Evolutionary conservation across 1,140 invertebrate species (phyloP), one percentile per base, ranked within the genome.

Genomic region (Caligus rogercresseyi): DNA sequence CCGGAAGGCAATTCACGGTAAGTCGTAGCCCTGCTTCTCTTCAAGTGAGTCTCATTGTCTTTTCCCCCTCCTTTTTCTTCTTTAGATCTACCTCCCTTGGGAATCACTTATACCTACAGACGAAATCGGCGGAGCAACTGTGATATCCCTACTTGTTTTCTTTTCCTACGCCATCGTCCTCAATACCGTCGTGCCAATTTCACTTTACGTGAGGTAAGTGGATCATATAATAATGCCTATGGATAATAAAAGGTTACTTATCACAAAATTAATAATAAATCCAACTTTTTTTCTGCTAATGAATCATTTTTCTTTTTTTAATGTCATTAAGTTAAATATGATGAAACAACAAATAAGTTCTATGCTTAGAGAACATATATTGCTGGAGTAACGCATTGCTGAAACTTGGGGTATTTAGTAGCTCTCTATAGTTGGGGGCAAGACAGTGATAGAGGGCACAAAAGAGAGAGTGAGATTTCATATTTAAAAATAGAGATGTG

Each of bases 171-270:
- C 93, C 68, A 99, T 99, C 72, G 89, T 98, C 66, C 81, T 99
- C 69, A 99, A 99, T 77, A 99, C 95, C 67, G 92, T 99, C 65
- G 95, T 99, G 77, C 96, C 95, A 75, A 99, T 99, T 73, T 98
- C 94, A 65, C 80, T 99, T 51, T 99, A 99, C 78, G 95, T 98
- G 68, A 97, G 83, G 87, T 89, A 71, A 74, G 77, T 68, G n/a
- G n/a, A n/a, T n/a, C n/a, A n/a, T n/a, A n/a, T n/a, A n/a, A n/a
- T n/a, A 26, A 52, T 15, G 23, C 18, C 1, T n/a, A 2, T 20
- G 25, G 16, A 2, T 55, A 24, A 11, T n/a, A 51, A n/a, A 15
- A n/a, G 43, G 23, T 13, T 0, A n/a, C 21, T 11, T 21, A 62
- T 61, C 14, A 62, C 55, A 54, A 13, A 20, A 51, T 63, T 63